A percentile compares a stretch with the other conserved stretches of the same genome.
Evolutionary conservation across 2,113 vertebrate genomes (phyloP).

Genomic region (Mus spicilegus): DNA sequence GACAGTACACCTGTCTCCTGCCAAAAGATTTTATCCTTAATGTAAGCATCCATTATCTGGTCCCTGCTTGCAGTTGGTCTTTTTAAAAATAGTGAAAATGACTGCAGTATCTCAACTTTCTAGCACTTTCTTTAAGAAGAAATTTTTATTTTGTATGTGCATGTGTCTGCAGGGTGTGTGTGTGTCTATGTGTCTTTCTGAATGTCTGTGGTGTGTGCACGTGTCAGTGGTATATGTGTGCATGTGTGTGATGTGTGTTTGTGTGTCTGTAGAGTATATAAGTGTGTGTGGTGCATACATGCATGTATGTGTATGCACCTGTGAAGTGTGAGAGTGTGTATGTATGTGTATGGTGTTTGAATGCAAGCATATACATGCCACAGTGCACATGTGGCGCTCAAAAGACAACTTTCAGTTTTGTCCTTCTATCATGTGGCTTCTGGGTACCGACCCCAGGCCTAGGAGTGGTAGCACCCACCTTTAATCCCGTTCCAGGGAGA

Average conservation of each 20-base stretch:
- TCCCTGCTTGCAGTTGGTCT: neutral
- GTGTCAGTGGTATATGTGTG: neutral
- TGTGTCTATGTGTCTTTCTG: neutral
- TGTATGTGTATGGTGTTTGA: neutral
- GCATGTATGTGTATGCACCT: neutral
- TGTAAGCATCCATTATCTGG: conserved; percentile 18
- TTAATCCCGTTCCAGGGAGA: too few species aligned
- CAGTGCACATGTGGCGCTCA: neutral
- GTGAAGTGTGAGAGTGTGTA: neutral
- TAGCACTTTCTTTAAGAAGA: neutral
- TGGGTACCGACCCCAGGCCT: too few species aligned
- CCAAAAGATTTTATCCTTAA: conserved; percentile 44
- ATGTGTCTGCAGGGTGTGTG: neutral
- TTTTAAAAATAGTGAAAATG: conserved; percentile 38
- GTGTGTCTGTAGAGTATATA: neutral
- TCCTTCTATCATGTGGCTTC: neutral
- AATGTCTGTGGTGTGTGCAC: neutral
- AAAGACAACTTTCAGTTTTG: neutral
- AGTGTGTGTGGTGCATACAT: neutral
- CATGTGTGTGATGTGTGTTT: neutral
- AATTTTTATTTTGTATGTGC: neutral
- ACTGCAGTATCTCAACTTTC: neutral
- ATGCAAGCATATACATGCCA: neutral
- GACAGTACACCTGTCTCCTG: conserved; percentile 45
- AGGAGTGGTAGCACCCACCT: too few species aligned